Conservation (phyloP, 35 echinoderm and acorn worm species). For the Antedon bifida region DNA sequence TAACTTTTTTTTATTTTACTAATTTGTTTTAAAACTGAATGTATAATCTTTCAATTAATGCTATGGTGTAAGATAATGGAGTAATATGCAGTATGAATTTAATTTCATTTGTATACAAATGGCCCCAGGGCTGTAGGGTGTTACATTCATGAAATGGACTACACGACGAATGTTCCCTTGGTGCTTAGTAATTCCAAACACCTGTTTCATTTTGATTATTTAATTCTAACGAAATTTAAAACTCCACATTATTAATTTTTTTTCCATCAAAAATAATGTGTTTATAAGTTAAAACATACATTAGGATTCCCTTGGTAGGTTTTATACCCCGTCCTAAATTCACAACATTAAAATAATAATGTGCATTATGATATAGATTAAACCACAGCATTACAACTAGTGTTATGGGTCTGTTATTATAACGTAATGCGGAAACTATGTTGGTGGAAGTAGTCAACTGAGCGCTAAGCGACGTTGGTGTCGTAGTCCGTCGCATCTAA, state of each 20-base stretch:
- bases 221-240: background rate
- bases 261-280: background rate
- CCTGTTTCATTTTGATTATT: background rate
- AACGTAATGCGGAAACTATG: no score
- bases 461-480: no score
- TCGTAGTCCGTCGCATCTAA: no score
- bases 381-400: no score
- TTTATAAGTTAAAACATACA: background rate
- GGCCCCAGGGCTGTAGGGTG: background rate
- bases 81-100: background rate
- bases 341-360: background rate
- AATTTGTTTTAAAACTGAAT: no score
- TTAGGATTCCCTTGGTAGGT: background rate
- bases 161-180: background rate
- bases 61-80: background rate
- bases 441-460: no score
- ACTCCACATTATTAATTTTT: background rate
- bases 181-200: background rate
- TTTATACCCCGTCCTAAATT: background rate
- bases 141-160: background rate
- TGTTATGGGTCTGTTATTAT: no score
- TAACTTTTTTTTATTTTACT: no score
- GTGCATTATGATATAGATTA: no score
- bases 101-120: background rate
- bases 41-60: no score